Percentiles rank a stretch among this genome's conserved stretches.
Evolutionary conservation across 2,797 vertebrate species (phyloP).

Genomic region (Siniperca scherzeri): DNA sequence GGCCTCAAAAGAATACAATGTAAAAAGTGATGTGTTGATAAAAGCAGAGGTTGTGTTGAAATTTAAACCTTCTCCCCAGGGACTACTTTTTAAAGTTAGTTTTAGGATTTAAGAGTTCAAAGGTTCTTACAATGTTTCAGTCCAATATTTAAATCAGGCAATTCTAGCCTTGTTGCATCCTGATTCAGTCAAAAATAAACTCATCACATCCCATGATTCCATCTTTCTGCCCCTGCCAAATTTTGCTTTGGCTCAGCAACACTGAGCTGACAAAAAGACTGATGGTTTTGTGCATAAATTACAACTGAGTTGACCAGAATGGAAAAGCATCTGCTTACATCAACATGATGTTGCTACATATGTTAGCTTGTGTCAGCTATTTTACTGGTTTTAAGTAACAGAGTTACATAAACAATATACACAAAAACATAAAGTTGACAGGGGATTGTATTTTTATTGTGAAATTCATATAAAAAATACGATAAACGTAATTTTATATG

Average conservation of each 20-base stretch:
- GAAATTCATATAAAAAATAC: not conserved
- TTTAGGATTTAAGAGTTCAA: slow-evolving; percentile 17
- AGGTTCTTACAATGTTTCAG: slow-evolving; percentile 13
- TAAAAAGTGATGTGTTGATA: slow-evolving; percentile 25
- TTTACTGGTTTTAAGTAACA: not conserved
- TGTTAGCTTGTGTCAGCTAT: not conserved
- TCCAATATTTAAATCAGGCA: slow-evolving; percentile 19
- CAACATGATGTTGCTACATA: slow-evolving; percentile 1
- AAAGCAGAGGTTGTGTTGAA: slow-evolving; percentile 38
- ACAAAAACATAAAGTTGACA: not conserved
- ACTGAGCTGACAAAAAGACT: slow-evolving; percentile 12
- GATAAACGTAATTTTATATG: not conserved
- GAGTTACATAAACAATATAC: not conserved
- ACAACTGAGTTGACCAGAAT: not conserved
- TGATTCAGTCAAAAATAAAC: slow-evolving; percentile 25
- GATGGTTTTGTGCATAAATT: slow-evolving; percentile 15
- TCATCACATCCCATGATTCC: slow-evolving; percentile 14
- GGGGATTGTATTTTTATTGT: not conserved
- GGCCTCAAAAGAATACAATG: slow-evolving; percentile 10
- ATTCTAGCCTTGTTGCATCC: not conserved
- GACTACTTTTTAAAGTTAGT: not conserved
- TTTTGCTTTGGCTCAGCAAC: slow-evolving; percentile 14
- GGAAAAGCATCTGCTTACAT: slow-evolving; percentile 24
- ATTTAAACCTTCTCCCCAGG: slow-evolving; percentile 18
- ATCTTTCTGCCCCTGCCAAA: slow-evolving; percentile 24